Percentiles rank a stretch among this genome's conserved stretches.
Evolutionary conservation across 2,888 invertebrate genomes (phyloP).

Genomic region (Drosophila fungiperda): DNA sequence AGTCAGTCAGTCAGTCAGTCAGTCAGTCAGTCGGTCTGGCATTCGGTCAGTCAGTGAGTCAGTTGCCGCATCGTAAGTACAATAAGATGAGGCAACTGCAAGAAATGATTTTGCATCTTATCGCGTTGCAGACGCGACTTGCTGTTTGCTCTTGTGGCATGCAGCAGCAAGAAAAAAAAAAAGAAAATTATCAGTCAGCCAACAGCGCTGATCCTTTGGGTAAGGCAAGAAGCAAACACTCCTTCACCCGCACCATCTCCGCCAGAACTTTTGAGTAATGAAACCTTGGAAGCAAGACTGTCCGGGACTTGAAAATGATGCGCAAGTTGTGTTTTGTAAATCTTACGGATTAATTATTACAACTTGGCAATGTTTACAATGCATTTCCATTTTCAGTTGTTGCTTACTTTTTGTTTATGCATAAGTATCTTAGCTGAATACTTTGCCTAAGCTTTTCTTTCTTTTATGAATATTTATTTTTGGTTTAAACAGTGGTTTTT

Average conservation of each 20-base stretch:
- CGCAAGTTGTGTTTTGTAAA: constrained; percentile 72
- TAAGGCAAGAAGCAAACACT: constrained; percentile 21
- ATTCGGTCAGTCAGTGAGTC: constrained; percentile 29
- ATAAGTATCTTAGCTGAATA: constrained; percentile 48
- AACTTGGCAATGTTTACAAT: constrained; percentile 76
- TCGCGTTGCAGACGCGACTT: constrained; percentile 40
- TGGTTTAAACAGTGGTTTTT: not conserved
- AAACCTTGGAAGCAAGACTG: constrained; percentile 40
- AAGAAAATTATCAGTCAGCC: constrained; percentile 41
- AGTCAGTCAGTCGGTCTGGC: constrained; percentile 27
- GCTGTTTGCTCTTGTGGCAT: constrained; percentile 68
- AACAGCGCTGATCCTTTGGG: constrained; percentile 46
- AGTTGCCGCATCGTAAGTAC: constrained; percentile 66
- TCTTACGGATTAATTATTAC: constrained; percentile 81
- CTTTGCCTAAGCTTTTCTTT: constrained; percentile 20
- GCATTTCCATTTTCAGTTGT: constrained; percentile 48
- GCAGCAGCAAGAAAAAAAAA: constrained; percentile 27
- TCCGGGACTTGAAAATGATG: constrained; percentile 54
- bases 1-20: constrained; percentile 34
- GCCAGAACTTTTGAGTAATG: constrained; percentile 62
- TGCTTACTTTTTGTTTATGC: constrained; percentile 40
- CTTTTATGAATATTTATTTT: not conserved
- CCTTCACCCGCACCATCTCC: not conserved
- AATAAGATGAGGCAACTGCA: constrained; percentile 58
- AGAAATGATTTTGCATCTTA: constrained; percentile 53